Conservation (phyloP, 2,113 vertebrate species). For the Rhea americana region DNA sequence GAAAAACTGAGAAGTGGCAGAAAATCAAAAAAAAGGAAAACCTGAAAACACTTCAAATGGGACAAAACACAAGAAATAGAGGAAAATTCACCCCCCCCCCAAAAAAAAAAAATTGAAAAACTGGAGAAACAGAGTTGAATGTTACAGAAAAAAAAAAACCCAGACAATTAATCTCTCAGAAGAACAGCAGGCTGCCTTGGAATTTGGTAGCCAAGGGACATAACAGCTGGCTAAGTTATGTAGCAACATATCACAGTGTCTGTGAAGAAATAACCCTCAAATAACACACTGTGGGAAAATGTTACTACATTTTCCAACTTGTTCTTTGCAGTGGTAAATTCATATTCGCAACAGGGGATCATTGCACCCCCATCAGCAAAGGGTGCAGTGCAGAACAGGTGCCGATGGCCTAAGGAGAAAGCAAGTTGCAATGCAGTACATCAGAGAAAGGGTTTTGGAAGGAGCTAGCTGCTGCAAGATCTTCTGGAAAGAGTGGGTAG, state of each 20-base stretch:
- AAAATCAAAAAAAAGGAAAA: no score
- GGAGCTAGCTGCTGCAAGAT: not conserved
- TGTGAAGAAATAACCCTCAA: not conserved
- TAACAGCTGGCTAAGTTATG: not conserved
- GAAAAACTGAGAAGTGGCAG: no score
- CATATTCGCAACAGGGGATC: not conserved
- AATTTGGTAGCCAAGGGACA: not conserved
- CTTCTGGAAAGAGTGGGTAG: not conserved
- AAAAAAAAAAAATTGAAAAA: not conserved
- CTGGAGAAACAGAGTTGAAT: not conserved
- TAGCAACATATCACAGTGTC: not conserved
- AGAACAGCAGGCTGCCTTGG: not conserved
- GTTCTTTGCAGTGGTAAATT: not conserved
- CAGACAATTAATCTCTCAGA: not conserved
- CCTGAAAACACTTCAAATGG: no score
- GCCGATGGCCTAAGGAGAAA: not conserved
- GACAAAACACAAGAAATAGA: no score
- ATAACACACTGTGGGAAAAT: not conserved
- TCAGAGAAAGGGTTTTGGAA: not conserved
- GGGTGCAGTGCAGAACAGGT: not conserved
- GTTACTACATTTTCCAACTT: not conserved
- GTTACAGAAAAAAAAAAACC: not conserved
- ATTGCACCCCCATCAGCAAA: not conserved
- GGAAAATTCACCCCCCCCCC: no score
- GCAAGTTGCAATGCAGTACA: accelerated